Evolutionary conservation across 2,888 invertebrate species (phyloP).

Genomic region (Patella pellucida): DNA sequence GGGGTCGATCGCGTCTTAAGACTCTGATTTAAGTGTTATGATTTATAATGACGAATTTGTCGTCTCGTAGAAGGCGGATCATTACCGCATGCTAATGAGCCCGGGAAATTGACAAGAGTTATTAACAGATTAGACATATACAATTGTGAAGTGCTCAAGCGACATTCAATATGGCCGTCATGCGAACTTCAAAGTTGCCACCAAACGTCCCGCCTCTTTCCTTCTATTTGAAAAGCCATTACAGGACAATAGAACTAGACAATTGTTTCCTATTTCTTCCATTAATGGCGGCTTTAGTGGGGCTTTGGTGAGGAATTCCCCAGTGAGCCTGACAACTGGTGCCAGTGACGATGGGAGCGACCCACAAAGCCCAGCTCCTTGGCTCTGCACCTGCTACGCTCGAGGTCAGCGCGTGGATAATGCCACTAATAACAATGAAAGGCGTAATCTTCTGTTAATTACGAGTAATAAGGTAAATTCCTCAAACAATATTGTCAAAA

Average conservation of each 20-base stretch:
- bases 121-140: conserved; percentile 39
- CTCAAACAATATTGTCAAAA: conserved; percentile 7
- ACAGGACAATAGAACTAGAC: conserved; percentile 18
- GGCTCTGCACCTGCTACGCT: conserved; percentile 20
- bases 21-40: conserved; percentile 21
- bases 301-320: conserved; percentile 20
- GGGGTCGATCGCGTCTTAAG: conserved; percentile 6
- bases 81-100: conserved; percentile 43
- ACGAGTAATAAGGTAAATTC: conserved; percentile 10
- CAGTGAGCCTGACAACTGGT: conserved; percentile 20
- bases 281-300: conserved; percentile 22
- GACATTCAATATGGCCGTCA: background rate
- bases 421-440: conserved; percentile 12
- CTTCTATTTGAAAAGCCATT: conserved; percentile 24
- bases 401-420: conserved; percentile 16
- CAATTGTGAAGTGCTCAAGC: conserved; percentile 30
- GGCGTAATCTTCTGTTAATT: background rate
- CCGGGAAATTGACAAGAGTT: conserved; percentile 36
- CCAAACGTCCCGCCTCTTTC: conserved; percentile 14
- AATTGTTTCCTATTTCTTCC: conserved; percentile 17
- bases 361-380: conserved; percentile 18
- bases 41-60: conserved; percentile 20
- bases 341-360: conserved; percentile 11
- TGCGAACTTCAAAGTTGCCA: conserved; percentile 14
- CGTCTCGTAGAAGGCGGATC: conserved; percentile 19